Evolutionary conservation across 1,140 invertebrate species (phyloP), one percentile per base, ranked within the genome.

Genomic region (Frieseomelitta varia): DNA sequence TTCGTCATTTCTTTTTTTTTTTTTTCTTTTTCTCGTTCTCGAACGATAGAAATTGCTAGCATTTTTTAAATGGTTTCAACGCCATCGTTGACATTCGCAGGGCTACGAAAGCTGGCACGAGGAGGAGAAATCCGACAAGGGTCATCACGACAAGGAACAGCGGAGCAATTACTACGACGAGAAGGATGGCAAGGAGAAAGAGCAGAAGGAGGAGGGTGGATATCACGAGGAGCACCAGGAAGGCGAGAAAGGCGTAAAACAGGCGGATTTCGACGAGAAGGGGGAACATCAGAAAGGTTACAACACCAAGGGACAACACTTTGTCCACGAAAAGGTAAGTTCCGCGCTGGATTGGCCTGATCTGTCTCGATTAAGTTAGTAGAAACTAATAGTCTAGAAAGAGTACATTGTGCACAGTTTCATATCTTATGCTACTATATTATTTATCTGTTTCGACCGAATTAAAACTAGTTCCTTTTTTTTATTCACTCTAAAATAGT

Each of bases 281-380:
- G 95, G 94, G 0, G 84, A 95, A 68, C 94, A 95, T 74, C 91
- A 95, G 55, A 95, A 95, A 75, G 95, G 95, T 0, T 95, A 95
- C 83, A 95, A 91, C 68, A 95, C 95, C 0, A 95, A 95, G 77
- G 95, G 95, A 11, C 89, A 95, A 80, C 95, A 95, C 82, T 93
- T 91, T 1, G 90, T 95, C 21, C 94, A 95, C 79, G 95, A 95
- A 80, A 95, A 95, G 92, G 94, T 94, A 76, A 65, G 39, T 8
- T 47, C 6, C 1, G 53, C 0, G 4, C 30, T 27, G 24, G 56
- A 10, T 24, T 4, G 12, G 82, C 55, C 39, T 30, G 21, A 55
- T 39, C 39, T 76, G 1, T 34, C 30, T 61, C 8, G 17, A 47
- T 21, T 8, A 39, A 47, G 8, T 47, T 47, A 47, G 39, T 39